Conservation (phyloP, 2,888 invertebrate species). For the Priapulus caudatus region DNA sequence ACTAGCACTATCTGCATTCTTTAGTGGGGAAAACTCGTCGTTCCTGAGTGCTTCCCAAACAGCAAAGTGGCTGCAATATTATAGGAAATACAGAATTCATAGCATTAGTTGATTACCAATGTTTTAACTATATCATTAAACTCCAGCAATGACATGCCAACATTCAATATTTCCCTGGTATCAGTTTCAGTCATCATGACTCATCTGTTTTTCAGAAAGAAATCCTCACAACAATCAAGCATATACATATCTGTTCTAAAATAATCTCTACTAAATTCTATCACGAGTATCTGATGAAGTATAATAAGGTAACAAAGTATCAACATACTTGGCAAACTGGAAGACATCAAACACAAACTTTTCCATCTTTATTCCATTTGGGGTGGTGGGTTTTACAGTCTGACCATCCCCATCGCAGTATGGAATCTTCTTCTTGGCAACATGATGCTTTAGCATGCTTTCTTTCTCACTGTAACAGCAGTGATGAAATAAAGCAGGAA, state of each 20-base stretch:
- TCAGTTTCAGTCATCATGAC: too few species aligned
- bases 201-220: too few species aligned
- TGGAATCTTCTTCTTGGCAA: constrained; percentile 95
- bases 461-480: constrained; percentile 47
- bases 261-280: too few species aligned
- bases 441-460: constrained; percentile 68
- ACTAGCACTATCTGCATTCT: constrained; percentile 74
- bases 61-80: constrained; percentile 55
- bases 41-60: constrained; percentile 72
- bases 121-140: too few species aligned
- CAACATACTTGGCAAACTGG: constrained; percentile 64
- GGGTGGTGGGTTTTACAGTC: constrained; percentile 58
- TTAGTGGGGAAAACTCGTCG: constrained; percentile 91
- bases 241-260: too few species aligned
- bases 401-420: constrained; percentile 59
- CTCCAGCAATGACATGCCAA: too few species aligned
- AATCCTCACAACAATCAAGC: too few species aligned
- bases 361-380: constrained; percentile 96
- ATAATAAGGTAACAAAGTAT: too few species aligned
- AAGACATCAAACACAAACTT: constrained; percentile 99
- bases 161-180: too few species aligned
- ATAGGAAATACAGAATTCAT: not conserved
- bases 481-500: too few species aligned
- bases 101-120: too few species aligned
- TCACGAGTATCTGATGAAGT: too few species aligned